These are phyloP conservation scores for Megalurothrips usitatus DNA, from an alignment of 2,888 invertebrate species.

Conservation along the genomic window DNA sequence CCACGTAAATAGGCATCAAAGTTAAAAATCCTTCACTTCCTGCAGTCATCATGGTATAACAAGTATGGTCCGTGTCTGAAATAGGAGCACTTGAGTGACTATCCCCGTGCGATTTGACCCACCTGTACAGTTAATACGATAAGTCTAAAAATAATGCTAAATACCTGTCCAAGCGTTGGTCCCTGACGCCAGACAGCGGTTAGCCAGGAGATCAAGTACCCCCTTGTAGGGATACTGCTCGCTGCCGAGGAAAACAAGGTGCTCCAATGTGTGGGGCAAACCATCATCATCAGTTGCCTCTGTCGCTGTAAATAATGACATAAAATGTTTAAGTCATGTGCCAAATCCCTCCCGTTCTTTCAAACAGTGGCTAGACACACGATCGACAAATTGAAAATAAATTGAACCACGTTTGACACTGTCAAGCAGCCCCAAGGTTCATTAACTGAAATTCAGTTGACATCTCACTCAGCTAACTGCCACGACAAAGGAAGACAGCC, in stretches of 20 bases:
- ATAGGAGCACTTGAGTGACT: conserved; percentile 27
- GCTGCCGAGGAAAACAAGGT: conserved; percentile 86
- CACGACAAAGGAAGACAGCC: too few relatives aligned
- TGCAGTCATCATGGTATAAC: conserved; percentile 84
- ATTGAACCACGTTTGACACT: too few relatives aligned
- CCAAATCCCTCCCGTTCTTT: not conserved
- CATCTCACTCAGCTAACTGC: too few relatives aligned
- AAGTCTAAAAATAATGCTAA: not conserved
- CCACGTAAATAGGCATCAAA: conserved; percentile 84
- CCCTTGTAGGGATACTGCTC: conserved; percentile 87
- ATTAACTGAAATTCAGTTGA: too few relatives aligned
- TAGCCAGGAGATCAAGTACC: conserved; percentile 80
- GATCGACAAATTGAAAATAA: not conserved
- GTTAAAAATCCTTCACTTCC: conserved; percentile 82
- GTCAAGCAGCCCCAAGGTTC: too few relatives aligned
- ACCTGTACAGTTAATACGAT: not conserved
- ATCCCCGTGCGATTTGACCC: conserved; percentile 13
- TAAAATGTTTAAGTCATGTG: not conserved
- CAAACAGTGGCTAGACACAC: not conserved
- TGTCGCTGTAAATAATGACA: conserved; percentile 60
- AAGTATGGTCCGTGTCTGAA: conserved; percentile 72
- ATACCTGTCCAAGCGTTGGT: conserved; percentile 85
- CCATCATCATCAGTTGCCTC: conserved; percentile 91
- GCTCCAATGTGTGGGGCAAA: conserved; percentile 87
- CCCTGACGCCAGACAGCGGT: conserved; percentile 83